phyloP scores from a whole-genome alignment of 2,113 vertebrate species.

The Phrynocephalus versicolor region DNA sequence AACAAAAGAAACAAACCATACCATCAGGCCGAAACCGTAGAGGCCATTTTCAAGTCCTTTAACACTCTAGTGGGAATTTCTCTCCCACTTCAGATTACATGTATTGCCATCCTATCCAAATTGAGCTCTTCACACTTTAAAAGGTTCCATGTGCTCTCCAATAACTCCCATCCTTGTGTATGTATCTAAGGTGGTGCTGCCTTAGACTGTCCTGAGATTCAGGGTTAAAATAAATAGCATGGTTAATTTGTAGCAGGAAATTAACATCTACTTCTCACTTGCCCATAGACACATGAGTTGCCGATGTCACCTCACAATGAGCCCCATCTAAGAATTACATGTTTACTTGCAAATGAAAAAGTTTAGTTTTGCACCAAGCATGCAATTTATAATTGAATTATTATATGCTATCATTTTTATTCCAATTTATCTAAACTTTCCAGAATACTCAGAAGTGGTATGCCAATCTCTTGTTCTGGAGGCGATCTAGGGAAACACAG shows the following conservation, averaged over 20 bases:
- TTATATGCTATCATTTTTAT: too few species aligned
- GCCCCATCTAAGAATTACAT: too few species aligned
- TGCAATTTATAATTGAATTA: too few species aligned
- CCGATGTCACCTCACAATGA: too few species aligned
- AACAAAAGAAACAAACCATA: not conserved
- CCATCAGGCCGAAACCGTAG: not conserved
- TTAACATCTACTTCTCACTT: not conserved
- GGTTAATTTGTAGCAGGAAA: not conserved
- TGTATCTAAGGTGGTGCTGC: not conserved
- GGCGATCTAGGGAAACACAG: too few species aligned
- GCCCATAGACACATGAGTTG: too few species aligned
- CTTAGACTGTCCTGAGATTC: not conserved
- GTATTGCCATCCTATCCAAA: not conserved
- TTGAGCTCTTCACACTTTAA: not conserved
- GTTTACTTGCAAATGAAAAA: not conserved
- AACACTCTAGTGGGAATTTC: not conserved
- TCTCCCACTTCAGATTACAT: not conserved
- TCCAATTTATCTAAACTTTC: too few species aligned
- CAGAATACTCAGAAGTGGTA: too few species aligned
- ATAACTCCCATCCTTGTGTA: not conserved
- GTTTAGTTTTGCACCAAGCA: too few species aligned
- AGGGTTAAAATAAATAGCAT: not conserved
- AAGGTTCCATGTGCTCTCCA: not conserved
- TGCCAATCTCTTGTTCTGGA: too few species aligned
- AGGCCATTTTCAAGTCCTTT: not conserved